Evolutionary conservation across 2,888 invertebrate species (phyloP), one percentile per base, ranked within the genome.

Genomic region (Polietes domitor): DNA sequence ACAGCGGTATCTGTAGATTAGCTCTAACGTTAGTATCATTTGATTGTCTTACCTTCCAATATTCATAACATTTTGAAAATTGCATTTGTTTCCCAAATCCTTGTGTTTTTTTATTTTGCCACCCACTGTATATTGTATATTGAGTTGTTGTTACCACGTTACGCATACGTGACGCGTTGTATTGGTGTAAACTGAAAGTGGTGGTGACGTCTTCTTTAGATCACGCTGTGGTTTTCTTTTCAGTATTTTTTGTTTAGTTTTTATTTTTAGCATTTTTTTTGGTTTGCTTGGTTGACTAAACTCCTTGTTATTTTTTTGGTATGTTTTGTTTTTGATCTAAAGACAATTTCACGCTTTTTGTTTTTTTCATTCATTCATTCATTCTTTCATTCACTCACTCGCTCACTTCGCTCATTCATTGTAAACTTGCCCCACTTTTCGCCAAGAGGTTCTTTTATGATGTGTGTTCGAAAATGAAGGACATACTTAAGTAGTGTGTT

Each of bases 351-450:
- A 55, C 61, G 68, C 61, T 75, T 19, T 26, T 77, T 70, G n/a
- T 43, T 10, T 63, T 12, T 10, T 47, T 63, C 17, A 4, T 21
- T 26, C 68, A 21, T 37, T 79, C 65, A 6, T 74, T 75, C 61
- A 17, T 47, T 68, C 15, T 73, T 63, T 53, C 32, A 47, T 32
- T 32, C 70, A 70, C 77, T 77, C 76, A 83, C 79, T n/a, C n/a
- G n/a, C n/a, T n/a, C n/a, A n/a, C n/a, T n/a, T n/a, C n/a, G n/a
- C n/a, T 78, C 65, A 81, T 78, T 84, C 72, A 75, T 75, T 81
- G 41, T 68, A 63, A 81, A 83, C 78, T 76, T 76, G 81, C 32
- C 41, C 77, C 43, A 83, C 74, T 72, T 83, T 72, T 41, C 19
- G 17, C 47, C 24, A 41, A 19, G 55, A 24, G 61, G 74, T 81